Base-by-base conservation (phyloP, 92 coral and sea anemone genomes). In the Phenganax marumi region DNA sequence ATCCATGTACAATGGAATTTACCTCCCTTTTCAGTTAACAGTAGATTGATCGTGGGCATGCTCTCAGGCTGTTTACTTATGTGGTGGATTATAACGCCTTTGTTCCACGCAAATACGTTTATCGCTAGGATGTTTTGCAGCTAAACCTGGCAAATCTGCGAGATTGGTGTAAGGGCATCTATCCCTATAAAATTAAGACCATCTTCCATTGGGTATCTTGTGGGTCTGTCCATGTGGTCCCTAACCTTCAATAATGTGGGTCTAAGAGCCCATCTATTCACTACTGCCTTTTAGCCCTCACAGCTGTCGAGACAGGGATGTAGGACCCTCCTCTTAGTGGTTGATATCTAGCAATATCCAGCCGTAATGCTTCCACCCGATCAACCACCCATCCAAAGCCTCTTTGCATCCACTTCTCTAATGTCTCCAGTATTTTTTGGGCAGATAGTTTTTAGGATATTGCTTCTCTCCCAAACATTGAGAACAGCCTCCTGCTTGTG, bases 231-330 rank as follows among this genome's bases (percentile, higher is more conserved):
- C 3, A 22, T 22, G 54, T 84, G 1, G 0, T 47, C 10, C 0
- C 9, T 49, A 3, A 47, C 84, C 22, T 55, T 77, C n/a, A 79
- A 85, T 19, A 85, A 14, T 8, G 88, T 77, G 0, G 85, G 49
- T 3, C 85, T 54, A 0, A 81, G 86, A 22, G 89, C 60, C 89
- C 89, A 85, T 17, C 81, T 86, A 49, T 86, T 86, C 0, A 82
- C 71, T 0, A 86, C 83, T 26, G 82, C 89, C 83, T 86, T 66
- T 76, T 76, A 10, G 50, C 51, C 9, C 10, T 19, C 81, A 76
- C 81, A 3, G 73, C 81, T 54, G 73, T 10, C 16, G 81, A 66
- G 14, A 76, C 68, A 0, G 7, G 8, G 68, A 76, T 76, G 81
- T 76, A 76, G 12, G 81, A 76, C 10, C 81, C 69, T 23, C 81